A percentile compares a stretch with the other conserved stretches of the same genome.
Conservation (phyloP, 1,140 invertebrate species). For the Phortica variegata region DNA sequence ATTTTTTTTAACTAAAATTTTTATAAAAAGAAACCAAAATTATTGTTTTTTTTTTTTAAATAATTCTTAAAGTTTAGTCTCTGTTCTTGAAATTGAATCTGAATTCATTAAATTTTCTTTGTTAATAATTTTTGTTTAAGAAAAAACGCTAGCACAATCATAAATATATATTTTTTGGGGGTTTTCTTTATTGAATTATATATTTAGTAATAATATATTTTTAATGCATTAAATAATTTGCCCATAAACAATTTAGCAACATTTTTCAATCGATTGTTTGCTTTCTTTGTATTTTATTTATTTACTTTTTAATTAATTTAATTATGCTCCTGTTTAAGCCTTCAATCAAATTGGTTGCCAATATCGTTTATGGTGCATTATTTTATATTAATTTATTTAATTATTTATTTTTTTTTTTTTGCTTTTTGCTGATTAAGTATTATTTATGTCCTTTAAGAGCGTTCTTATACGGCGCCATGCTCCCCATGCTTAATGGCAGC, state of each 20-base stretch:
- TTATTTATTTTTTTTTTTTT: slow-evolving; percentile 4
- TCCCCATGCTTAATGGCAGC: slow-evolving; percentile 15
- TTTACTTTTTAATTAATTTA: slow-evolving; percentile 19
- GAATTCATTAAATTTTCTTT: slow-evolving; percentile 21
- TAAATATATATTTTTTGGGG: slow-evolving; percentile 14
- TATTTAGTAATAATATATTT: slow-evolving; percentile 29
- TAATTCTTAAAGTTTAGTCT: background rate
- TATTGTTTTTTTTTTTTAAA: slow-evolving; percentile 13
- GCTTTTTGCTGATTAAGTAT: slow-evolving; percentile 21
- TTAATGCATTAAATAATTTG: slow-evolving; percentile 53
- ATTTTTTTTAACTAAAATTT: slow-evolving; percentile 28
- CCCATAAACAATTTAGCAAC: slow-evolving; percentile 56
- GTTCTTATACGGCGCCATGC: slow-evolving; percentile 40
- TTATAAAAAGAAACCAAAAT: slow-evolving; percentile 21
- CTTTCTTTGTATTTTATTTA: slow-evolving; percentile 4
- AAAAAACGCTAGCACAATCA: slow-evolving; percentile 19
- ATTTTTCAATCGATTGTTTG: slow-evolving; percentile 7
- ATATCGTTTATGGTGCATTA: too few species aligned
- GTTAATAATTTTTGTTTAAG: slow-evolving; percentile 1
- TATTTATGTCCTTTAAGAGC: slow-evolving; percentile 27
- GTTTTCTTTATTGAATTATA: slow-evolving; percentile 6
- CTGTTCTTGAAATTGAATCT: slow-evolving; percentile 18
- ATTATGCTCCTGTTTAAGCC: slow-evolving; percentile 6
- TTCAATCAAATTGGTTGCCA: slow-evolving; percentile 3
- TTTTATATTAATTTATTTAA: too few species aligned